Evolutionary conservation across 2,113 vertebrate species (phyloP).

Genomic region (Centrocercus urophasianus): DNA sequence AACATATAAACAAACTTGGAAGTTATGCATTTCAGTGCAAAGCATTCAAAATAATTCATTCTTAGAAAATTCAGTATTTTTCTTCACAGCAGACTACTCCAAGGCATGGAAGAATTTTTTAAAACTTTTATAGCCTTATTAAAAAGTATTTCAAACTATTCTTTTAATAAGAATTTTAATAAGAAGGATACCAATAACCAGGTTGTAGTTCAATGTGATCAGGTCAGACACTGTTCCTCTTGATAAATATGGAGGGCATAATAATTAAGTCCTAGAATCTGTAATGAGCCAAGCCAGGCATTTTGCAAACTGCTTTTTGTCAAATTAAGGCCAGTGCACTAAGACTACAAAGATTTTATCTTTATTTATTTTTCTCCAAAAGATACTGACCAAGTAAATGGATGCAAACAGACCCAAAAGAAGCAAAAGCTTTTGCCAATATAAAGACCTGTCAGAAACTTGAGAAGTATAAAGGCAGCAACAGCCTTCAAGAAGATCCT

Average conservation of each 20-base stretch:
- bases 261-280: not conserved
- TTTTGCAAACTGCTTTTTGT: not conserved
- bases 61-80: not conserved
- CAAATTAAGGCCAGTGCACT: not conserved
- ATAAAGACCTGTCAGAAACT: not conserved
- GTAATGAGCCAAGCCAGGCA: not conserved
- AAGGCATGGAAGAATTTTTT: not conserved
- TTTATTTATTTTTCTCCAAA: not conserved
- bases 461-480: not conserved
- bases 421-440: not conserved
- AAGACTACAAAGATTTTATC: not conserved
- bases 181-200: not conserved
- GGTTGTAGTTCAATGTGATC: not conserved
- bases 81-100: not conserved
- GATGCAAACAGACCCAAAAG: not conserved
- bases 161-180: not conserved
- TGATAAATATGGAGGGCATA: not conserved
- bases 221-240: not conserved
- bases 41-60: not conserved
- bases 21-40: not conserved
- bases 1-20: not conserved
- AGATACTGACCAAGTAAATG: not conserved
- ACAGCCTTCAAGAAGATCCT: not conserved
- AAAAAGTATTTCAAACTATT: not conserved
- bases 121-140: not conserved